Conservation (phyloP, 2,797 vertebrate species). For the Lagodon rhomboides region DNA sequence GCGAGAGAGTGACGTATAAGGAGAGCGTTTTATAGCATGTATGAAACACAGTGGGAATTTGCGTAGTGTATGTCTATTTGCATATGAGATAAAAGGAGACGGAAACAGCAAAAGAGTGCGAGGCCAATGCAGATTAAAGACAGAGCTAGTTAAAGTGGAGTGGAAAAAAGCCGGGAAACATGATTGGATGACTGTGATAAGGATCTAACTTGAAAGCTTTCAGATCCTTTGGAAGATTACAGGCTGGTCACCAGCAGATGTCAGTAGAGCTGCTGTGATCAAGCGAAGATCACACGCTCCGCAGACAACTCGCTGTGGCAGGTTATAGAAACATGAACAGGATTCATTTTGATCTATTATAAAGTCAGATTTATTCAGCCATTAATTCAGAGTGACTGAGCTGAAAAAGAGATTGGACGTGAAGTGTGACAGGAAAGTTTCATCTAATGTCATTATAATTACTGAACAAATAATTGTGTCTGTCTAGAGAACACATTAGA, state of each 20-base stretch:
- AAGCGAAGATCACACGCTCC: slow-evolving; percentile 61
- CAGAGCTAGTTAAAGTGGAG: slow-evolving; percentile 50
- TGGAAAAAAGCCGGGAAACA: slow-evolving; percentile 44
- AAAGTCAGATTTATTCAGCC: slow-evolving; percentile 51
- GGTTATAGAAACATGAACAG: slow-evolving; percentile 60
- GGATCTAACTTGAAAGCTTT: slow-evolving; percentile 63
- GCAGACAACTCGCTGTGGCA: slow-evolving; percentile 55
- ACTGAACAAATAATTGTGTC: slow-evolving; percentile 60
- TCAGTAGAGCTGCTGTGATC: slow-evolving; percentile 75
- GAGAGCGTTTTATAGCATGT: slow-evolving; percentile 38
- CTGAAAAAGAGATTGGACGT: slow-evolving; percentile 18
- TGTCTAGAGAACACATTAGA: slow-evolving; percentile 61
- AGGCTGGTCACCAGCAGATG: slow-evolving; percentile 75
- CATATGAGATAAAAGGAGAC: slow-evolving; percentile 61
- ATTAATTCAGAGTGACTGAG: slow-evolving; percentile 51
- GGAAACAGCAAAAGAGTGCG: slow-evolving; percentile 61
- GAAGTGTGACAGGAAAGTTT: slow-evolving; percentile 50
- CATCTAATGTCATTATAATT: slow-evolving; percentile 60
- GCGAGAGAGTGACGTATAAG: slow-evolving; percentile 44
- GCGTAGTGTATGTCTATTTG: slow-evolving; percentile 58
- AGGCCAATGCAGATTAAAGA: slow-evolving; percentile 66
- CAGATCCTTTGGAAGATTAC: slow-evolving; percentile 65
- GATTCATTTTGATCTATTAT: slow-evolving; percentile 43
- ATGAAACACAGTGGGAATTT: slow-evolving; percentile 54
- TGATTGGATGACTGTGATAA: slow-evolving; percentile 66